Evolutionary conservation across 2,113 vertebrate genomes (phyloP), one percentile per base, ranked within the genome.

Genomic region (Notarius quadriscutis): DNA sequence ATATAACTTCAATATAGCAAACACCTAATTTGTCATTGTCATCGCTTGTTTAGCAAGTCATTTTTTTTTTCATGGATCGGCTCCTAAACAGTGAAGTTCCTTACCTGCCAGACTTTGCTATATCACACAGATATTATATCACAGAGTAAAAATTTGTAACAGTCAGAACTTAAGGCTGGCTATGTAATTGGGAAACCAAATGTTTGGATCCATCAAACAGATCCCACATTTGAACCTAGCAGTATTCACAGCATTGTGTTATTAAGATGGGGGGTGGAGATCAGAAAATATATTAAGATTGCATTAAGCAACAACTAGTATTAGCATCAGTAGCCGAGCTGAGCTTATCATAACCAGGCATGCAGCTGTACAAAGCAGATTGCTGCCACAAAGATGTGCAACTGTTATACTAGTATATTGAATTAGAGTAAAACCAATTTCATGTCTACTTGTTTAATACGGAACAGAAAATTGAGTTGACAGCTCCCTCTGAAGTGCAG

Each of bases 381-480:
- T 58, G n/a, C 57, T 34, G 27, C 30, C 57, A 58, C 53, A 81
- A 55, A 25, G 20, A 27, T 63, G 41, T 25, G 27, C 48, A 50
- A 63, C 62, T 17, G 6, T 65, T 65, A 65, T 25, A 65, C 60
- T 51, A 51, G 81, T 50, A 62, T 51, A 83, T 65, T 83, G 25
- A 83, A 67, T 83, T 83, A 51, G 6, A 62, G 12, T n/a, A 50
- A 83, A 63, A 51, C 34, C 27, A 80, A 80, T 34, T 60, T 34
- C 27, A 60, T 60, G 55, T 81, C 27, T 90, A 92, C 92, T 91
- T 92, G 92, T 92, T 92, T 92, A 92, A 93, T 77, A 78, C 91
- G 80, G 75, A 34, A 65, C 84, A 91, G 89, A 90, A 79, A 91
- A 74, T 48, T 60, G 30, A 84, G 53, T 72, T 75, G 53, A 84